These are phyloP conservation scores for Heterodera filipjevi DNA, from an alignment of 2,888 invertebrate genomes.

Conservation along the genomic window DNA sequence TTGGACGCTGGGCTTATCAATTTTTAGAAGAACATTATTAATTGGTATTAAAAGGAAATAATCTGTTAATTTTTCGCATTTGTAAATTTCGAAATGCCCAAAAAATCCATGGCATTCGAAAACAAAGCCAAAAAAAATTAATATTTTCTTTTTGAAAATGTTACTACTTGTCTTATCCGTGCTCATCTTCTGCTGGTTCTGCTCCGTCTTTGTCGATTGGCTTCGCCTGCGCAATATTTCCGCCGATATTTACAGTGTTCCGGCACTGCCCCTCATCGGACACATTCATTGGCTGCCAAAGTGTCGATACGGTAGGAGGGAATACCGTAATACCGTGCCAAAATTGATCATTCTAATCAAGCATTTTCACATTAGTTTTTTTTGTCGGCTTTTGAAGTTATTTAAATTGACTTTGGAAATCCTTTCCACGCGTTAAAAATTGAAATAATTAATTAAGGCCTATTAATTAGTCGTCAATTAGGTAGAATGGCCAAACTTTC, in stretches of 20 bases:
- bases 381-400: too few species aligned
- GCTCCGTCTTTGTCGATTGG: background rate
- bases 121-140: background rate
- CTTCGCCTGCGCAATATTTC: constrained; percentile 1
- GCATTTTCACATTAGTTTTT: background rate
- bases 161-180: background rate
- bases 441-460: background rate
- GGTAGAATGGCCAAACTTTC: background rate
- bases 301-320: background rate
- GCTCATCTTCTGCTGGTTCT: background rate
- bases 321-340: background rate
- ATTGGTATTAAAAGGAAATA: too few species aligned
- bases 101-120: too few species aligned
- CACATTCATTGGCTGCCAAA: constrained; percentile 14
- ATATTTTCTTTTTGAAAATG: background rate
- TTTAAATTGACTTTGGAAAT: too few species aligned
- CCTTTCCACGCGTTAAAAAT: too few species aligned
- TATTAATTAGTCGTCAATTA: background rate
- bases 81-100: too few species aligned
- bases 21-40: too few species aligned
- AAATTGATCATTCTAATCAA: background rate
- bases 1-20: too few species aligned
- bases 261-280: constrained; percentile 3
- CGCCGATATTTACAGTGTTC: background rate
- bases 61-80: too few species aligned